phyloP scores from a whole-genome alignment of 2,113 vertebrate species.

The Hyperopisus bebe region DNA sequence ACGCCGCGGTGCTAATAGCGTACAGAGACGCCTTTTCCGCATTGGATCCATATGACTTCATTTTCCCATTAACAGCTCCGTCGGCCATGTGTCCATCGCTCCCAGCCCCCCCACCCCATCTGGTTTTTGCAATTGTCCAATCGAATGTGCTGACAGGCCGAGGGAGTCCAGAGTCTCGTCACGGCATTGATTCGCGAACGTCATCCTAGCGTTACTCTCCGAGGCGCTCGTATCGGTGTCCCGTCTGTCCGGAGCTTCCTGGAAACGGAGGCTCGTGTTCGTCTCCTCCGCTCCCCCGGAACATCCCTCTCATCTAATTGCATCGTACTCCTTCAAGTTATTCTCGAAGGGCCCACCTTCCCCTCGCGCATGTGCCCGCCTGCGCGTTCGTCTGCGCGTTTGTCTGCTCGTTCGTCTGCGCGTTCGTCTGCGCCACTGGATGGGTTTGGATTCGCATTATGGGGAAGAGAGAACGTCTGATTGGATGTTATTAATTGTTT shows the following conservation, averaged over 20 bases:
- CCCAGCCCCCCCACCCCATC: neutral
- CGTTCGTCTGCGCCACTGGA: neutral
- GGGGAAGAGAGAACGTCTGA: neutral
- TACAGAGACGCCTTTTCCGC: neutral
- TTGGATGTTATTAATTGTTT: neutral
- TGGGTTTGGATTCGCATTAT: neutral
- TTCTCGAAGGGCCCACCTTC: neutral
- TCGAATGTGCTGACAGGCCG: neutral
- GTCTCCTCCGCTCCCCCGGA: neutral
- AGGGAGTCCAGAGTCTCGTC: neutral
- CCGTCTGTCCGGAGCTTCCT: neutral
- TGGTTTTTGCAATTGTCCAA: neutral
- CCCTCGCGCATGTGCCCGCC: neutral
- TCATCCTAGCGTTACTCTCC: neutral
- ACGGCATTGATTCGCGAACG: neutral
- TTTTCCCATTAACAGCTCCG: neutral
- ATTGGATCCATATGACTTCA: neutral
- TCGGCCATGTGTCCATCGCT: neutral
- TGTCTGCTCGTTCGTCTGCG: no score
- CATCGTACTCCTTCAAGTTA: neutral
- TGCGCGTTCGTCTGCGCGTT: neutral
- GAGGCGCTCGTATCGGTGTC: neutral
- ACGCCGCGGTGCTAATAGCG: neutral
- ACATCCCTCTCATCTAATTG: constrained; percentile 12
- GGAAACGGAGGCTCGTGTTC: neutral